Base-by-base conservation (phyloP, 1,140 invertebrate genomes). In the Colletes latitarsis region DNA sequence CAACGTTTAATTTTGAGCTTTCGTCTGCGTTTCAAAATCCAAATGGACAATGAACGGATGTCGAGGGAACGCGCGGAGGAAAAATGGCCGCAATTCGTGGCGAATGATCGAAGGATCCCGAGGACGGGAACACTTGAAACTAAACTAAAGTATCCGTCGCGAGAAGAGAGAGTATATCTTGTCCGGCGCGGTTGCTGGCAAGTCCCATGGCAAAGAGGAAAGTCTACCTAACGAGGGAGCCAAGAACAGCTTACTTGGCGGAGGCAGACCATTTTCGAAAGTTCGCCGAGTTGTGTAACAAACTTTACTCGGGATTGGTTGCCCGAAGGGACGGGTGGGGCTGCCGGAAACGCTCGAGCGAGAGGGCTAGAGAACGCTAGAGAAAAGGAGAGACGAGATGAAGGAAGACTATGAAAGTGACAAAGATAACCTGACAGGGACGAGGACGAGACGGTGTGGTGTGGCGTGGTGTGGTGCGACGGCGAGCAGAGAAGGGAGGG, bases 281-380 rank as follows among this genome's bases (percentile, higher is more conserved):
- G 91, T 92, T 92, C 91, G 82, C 88, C 90, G 89, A 93, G 91
- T 93, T 93, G 92, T 93, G 90, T 93, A 92, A 93, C 91, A 93
- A 93, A 93, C 92, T 93, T 93, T 92, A 90, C 91, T 92, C 89
- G 84, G 91, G 91, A 93, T 93, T 92, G 92, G 91, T 92, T 91
- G 91, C 91, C 90, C 87, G 89, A 90, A 90, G 91, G 91, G 90
- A 90, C 84, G 83, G 89, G 89, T 91, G 90, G 88, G 89, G 84
- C 86, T 74, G 84, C 57, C 85, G 86, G 85, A 88, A 91, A 80
- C 60, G 69, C 64, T 69, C 70, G 66, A 82, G 55, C 80, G 43
- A 84, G 63, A 82, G 39, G 73, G 64, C 58, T 39, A 62, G 76
- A 73, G 46, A 63, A 53, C 62, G 55, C 19, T 0, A 68, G 60